Evolutionary conservation across 1,140 invertebrate species (phyloP).

Genomic region (Microplitis demolitor): DNA sequence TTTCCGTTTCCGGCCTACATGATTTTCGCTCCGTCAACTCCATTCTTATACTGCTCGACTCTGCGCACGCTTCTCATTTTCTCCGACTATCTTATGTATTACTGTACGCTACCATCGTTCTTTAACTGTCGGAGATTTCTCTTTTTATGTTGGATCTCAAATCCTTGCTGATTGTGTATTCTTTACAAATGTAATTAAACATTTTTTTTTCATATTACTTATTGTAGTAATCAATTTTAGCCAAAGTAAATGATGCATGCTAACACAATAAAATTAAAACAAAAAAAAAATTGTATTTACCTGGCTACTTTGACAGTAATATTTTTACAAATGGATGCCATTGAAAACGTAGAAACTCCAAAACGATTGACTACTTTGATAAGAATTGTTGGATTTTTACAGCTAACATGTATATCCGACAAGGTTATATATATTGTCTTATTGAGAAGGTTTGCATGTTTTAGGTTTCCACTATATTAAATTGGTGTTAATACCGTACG

Average conservation of each 20-base stretch:
- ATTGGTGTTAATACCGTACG: too few species aligned
- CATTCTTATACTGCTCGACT: conserved; percentile 39
- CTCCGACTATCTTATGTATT: background rate
- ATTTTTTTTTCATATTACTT: too few species aligned
- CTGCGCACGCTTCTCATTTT: conserved; percentile 9
- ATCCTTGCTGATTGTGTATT: conserved; percentile 2
- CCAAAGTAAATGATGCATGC: too few species aligned
- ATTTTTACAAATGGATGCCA: background rate
- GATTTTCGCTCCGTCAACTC: conserved; percentile 50
- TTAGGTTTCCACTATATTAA: too few species aligned
- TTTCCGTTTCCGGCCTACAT: conserved; percentile 49
- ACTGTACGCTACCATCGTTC: background rate
- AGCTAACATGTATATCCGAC: conserved; percentile 33
- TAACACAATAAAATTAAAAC: too few species aligned
- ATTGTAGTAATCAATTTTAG: too few species aligned
- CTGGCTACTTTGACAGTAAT: background rate
- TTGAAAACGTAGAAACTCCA: background rate
- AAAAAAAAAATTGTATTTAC: background rate
- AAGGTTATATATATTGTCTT: too few species aligned
- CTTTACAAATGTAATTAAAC: too few species aligned
- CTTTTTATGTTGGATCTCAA: conserved; percentile 4
- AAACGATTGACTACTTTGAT: conserved; percentile 13
- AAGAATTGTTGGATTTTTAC: conserved; percentile 41
- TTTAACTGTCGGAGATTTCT: background rate
- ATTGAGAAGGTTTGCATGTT: too few species aligned